Evolutionary conservation across 2,797 vertebrate genomes (phyloP), one percentile per base, ranked within the genome.

Genomic region (Sphenopsis melanotis): DNA sequence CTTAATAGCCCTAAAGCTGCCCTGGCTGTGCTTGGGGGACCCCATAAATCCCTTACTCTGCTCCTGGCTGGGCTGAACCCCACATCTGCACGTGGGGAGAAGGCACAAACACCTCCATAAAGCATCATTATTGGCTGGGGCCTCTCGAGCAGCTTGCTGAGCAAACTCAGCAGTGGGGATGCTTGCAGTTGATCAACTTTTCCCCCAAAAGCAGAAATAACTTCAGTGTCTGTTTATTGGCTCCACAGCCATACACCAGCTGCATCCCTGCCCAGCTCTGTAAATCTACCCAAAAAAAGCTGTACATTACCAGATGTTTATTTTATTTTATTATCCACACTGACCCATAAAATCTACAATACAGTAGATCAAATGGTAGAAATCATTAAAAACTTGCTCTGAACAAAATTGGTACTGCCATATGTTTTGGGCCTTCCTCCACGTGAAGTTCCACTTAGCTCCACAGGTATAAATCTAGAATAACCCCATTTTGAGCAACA

Each of bases 301-400:
- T 94, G 59, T 86, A 94, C 77, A 15, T 94, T 90, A 94, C 93
- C 95, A 96, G 89, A 96, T 93, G 91, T 86, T 94, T 95, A 76
- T 78, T 95, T 94, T 89, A 80, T 32, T 81, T 94, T 95, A 93
- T 86, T 66, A 91, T 36, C 92, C 87, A 87, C 47, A 12, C 63
- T 79, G 92, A 93, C 91, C 95, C 83, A 94, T 94, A 95, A 91
- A 90, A 92, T 63, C 84, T 61, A 27, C 57, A 87, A 32, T 34
- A 60, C 41, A 91, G 80, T 84, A 77, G 76, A 96, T 94, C 88
- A 96, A 96, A 89, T 11, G 72, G 88, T 75, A 65, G 56, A 92
- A 90, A 82, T 74, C 79, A 95, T 71, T 92, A 93, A 88, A 92
- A 93, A 89, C 24, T 56, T 85, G 66, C n/a, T 83, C 68, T 57